Base-by-base conservation (phyloP, 2,113 vertebrate species). In the Pogona vitticeps region DNA sequence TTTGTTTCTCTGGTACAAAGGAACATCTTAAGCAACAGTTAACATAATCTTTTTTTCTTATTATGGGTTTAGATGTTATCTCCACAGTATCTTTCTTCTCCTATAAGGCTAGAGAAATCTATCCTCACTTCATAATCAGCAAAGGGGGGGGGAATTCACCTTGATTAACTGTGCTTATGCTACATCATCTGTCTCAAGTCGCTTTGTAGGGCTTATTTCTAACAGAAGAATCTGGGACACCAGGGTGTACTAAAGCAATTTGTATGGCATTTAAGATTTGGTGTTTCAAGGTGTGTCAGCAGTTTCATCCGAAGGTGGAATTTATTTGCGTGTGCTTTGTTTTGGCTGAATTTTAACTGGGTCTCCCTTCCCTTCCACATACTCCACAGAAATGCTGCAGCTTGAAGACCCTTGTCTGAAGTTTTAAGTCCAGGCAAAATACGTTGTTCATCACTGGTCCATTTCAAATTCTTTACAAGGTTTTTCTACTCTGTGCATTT, bases 41-140 rank as follows among this genome's bases (percentile, higher is more conserved):
- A 93, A 88, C 82, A 75, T 92, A 93, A 95, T 95, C 94, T 93
- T 89, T 91, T 91, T 93, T 90, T 91, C 88, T 84, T 92, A 88
- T 93, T 92, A 93, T 18, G 79, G 88, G 85, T 95, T 91, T 90
- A 91, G 93, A 95, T 93, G 84, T 84, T 94, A 92, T 94, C 89
- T 0, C 81, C 75, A 36, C 80, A 38, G 88, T 80, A 70, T 93
- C 91, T 92, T 90, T 93, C 88, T 87, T 91, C 86, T 28, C 20
- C 3, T 91, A 1, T 56, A 85, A 79, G 6, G 52, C 52, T 0
- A 89, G 82, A 82, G 91, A 94, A 92, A 92, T 93, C 90, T 89
- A 91, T 94, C 91, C 84, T 92, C 89, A 83, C 82, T 83, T 92
- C 80, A 88, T 93, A 93, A 94, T 92, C 91, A 93, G 87, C 88